These are phyloP conservation scores for Cynopterus brachyotis DNA, from an alignment of 2,113 vertebrate genomes.

Conservation along the genomic window DNA sequence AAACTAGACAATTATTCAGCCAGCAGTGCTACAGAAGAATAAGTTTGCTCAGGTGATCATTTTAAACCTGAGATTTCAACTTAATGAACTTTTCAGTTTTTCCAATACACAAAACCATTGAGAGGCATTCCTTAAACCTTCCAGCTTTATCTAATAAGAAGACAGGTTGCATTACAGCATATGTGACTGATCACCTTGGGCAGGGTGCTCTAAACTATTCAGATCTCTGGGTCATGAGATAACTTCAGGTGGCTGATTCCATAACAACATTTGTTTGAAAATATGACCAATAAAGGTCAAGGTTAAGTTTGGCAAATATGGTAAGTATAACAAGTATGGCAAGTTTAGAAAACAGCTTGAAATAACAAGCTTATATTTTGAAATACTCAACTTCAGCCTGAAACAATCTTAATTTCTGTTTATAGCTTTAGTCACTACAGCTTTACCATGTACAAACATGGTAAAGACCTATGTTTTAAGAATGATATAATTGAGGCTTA, in stretches of 20 bases:
- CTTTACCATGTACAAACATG: background rate
- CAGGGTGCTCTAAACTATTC: background rate
- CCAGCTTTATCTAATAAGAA: background rate
- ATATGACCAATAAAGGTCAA: background rate
- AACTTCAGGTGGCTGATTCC: background rate
- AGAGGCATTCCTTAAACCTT: background rate
- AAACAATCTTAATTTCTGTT: slow-evolving; percentile 27
- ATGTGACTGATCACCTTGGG: background rate
- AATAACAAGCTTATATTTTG: slow-evolving; percentile 36
- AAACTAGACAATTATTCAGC: background rate
- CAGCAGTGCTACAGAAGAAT: background rate
- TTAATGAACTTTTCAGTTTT: background rate
- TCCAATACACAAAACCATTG: background rate
- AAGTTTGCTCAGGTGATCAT: background rate
- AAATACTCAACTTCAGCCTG: background rate
- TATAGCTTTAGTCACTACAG: background rate
- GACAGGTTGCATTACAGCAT: background rate
- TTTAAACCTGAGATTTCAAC: slow-evolving; percentile 9
- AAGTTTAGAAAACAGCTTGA: slow-evolving; percentile 6
- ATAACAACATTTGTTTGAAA: slow-evolving; percentile 32
- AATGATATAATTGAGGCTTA: background rate
- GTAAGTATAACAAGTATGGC: background rate
- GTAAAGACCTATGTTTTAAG: background rate
- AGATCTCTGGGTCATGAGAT: slow-evolving; percentile 9
- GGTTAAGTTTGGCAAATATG: background rate